Conservation (phyloP, 2,113 vertebrate genomes). For the Ctenodactylus gundi region DNA sequence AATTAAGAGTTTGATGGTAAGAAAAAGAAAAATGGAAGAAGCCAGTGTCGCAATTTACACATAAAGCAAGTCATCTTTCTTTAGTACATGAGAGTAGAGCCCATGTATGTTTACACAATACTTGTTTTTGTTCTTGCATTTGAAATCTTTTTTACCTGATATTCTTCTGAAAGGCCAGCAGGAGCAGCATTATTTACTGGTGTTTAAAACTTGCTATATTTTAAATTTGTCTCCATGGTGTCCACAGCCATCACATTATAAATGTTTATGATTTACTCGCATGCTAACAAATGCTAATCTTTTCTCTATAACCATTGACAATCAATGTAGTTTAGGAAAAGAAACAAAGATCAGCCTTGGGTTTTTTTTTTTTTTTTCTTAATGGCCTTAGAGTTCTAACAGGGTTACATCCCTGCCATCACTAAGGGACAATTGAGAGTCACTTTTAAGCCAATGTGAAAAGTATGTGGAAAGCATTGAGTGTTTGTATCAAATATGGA, state of each 20-base stretch:
- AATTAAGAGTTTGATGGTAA: neutral
- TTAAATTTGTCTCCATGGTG: neutral
- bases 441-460: neutral
- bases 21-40: neutral
- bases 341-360: neutral
- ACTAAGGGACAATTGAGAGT: neutral
- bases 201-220: neutral
- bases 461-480: neutral
- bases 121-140: slow-evolving; percentile 5
- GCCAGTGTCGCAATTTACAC: neutral
- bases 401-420: neutral
- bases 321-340: neutral
- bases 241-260: neutral
- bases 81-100: neutral
- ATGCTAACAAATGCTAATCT: neutral
- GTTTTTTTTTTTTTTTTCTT: neutral
- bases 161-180: neutral
- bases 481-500: neutral
- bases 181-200: neutral
- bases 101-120: neutral
- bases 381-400: neutral
- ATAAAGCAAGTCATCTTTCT: neutral
- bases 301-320: neutral
- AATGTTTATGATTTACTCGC: neutral
- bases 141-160: neutral